Conservation (phyloP, 2,113 vertebrate species). For the Uria lomvia region DNA sequence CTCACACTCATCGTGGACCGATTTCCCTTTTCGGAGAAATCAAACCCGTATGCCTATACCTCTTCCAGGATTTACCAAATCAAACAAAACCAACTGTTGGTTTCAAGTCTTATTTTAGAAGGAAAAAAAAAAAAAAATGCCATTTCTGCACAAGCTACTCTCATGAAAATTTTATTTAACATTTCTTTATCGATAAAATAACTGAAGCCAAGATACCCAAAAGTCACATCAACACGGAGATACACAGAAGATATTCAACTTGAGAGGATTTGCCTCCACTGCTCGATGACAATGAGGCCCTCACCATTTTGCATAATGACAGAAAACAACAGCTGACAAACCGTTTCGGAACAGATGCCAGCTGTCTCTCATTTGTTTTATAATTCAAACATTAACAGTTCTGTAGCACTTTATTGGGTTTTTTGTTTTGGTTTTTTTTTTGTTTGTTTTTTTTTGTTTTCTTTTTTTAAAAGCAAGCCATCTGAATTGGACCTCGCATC, state of each 20-base stretch:
- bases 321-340: slow-evolving; percentile 78
- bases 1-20: background rate
- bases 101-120: background rate
- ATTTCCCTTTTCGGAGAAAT: background rate
- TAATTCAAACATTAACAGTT: slow-evolving; percentile 66
- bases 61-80: slow-evolving; percentile 53
- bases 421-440: background rate
- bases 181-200: slow-evolving; percentile 49
- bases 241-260: slow-evolving; percentile 32
- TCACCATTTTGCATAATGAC: slow-evolving; percentile 72
- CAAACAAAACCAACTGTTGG: background rate
- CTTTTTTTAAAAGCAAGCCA: slow-evolving; percentile 59
- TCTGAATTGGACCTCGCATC: slow-evolving; percentile 35
- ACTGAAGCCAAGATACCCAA: slow-evolving; percentile 49
- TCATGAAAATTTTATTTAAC: slow-evolving; percentile 50
- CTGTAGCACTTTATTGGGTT: slow-evolving; percentile 52
- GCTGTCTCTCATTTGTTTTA: slow-evolving; percentile 70
- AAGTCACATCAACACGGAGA: slow-evolving; percentile 22
- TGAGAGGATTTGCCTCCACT: slow-evolving; percentile 54
- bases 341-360: slow-evolving; percentile 71
- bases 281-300: slow-evolving; percentile 63
- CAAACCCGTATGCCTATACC: background rate
- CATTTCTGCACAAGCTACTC: slow-evolving; percentile 41
- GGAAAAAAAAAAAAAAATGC: slow-evolving; percentile 18
- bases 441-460: background rate